Evolutionary conservation across 1,140 invertebrate genomes (phyloP).

Genomic region (Pseudoatta argentina): DNA sequence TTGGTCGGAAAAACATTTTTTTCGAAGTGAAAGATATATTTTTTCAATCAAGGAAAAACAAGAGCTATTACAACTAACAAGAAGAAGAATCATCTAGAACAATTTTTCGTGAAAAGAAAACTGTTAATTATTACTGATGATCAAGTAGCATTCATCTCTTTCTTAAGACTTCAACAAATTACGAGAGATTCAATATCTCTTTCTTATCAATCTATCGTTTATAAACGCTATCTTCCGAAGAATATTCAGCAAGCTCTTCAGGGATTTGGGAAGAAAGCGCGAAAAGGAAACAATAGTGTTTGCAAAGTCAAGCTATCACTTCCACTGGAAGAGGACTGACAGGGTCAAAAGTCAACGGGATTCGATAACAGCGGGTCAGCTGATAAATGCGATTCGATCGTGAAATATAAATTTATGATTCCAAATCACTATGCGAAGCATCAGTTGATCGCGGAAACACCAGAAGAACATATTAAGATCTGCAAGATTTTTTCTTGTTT

Average conservation of each 20-base stretch:
- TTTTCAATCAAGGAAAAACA: not conserved
- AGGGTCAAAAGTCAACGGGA: conserved; percentile 65
- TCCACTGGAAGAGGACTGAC: conserved; percentile 68
- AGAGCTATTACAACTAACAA: not conserved
- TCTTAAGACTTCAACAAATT: not conserved
- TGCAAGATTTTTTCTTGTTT: not conserved
- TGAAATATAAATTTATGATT: conserved; percentile 75
- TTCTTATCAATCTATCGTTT: not conserved
- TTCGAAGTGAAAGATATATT: not conserved
- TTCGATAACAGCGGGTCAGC: conserved; percentile 75
- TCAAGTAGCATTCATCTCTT: not conserved
- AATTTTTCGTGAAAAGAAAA: not conserved
- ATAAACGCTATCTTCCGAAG: conserved; percentile 8
- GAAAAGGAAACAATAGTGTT: not conserved
- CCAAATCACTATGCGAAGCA: conserved; percentile 32
- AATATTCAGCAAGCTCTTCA: not conserved
- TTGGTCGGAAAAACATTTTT: not conserved
- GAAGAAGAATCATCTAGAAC: not conserved
- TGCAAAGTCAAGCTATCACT: conserved; percentile 80
- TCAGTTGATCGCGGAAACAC: conserved; percentile 46
- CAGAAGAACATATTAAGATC: conserved; percentile 48
- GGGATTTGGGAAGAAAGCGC: conserved; percentile 15
- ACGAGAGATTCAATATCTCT: not conserved
- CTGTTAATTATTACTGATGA: not conserved
- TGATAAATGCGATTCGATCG: conserved; percentile 72